Conservation (phyloP, 2,888 invertebrate genomes). For the Tridacna gigas region DNA sequence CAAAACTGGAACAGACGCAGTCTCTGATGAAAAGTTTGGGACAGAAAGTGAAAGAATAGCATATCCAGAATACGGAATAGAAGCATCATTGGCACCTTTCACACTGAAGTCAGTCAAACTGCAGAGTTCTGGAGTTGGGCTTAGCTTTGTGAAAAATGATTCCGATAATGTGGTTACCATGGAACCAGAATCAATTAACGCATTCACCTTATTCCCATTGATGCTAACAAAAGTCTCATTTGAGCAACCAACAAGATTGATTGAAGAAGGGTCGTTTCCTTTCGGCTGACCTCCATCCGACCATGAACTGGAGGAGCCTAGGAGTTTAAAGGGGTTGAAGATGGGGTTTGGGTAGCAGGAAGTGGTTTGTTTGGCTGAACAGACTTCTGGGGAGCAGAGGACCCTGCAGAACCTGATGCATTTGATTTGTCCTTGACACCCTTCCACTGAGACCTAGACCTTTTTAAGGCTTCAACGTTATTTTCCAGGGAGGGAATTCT, state of each 20-base stretch:
- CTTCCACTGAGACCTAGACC: too few species aligned
- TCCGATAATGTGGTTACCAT: not conserved
- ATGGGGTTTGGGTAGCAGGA: too few species aligned
- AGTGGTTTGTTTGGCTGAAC: too few species aligned
- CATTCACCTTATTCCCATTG: not conserved
- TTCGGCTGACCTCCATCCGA: not conserved
- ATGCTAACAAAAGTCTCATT: not conserved
- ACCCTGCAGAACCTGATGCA: too few species aligned
- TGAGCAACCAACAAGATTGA: not conserved
- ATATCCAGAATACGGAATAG: not conserved
- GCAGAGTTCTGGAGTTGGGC: not conserved
- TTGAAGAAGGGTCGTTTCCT: not conserved
- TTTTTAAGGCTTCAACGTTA: too few species aligned
- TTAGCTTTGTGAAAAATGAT: not conserved
- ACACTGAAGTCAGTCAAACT: not conserved
- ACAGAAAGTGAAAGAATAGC: too few species aligned
- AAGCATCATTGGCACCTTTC: not conserved
- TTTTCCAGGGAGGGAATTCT: too few species aligned
- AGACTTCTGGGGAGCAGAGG: too few species aligned
- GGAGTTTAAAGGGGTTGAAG: not conserved
- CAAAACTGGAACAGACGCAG: conserved; percentile 1
- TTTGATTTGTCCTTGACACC: too few species aligned
- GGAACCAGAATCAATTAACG: not conserved
- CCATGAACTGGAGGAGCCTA: not conserved
- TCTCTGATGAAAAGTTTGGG: too few species aligned